Percentiles rank a stretch among this genome's conserved stretches.
These are phyloP conservation scores for Drosophila melanocephala DNA, from an alignment of 2,888 invertebrate genomes.

Conservation along the genomic window DNA sequence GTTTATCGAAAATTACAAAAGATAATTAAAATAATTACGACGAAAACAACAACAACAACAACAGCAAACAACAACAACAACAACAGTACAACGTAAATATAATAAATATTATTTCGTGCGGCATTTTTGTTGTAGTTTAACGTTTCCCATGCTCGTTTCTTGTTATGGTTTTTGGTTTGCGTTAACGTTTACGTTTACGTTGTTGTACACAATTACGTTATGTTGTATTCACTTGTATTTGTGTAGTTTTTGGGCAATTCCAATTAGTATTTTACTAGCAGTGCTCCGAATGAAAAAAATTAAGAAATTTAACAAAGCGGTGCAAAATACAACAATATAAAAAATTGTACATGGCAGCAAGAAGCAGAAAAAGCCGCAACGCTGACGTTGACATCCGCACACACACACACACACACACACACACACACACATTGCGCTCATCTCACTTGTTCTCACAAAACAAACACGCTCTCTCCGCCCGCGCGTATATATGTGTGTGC, in stretches of 20 bases:
- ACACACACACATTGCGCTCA: not conserved
- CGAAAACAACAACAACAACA: slow-evolving; percentile 14
- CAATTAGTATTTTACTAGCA: slow-evolving; percentile 60
- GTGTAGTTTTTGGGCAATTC: slow-evolving; percentile 53
- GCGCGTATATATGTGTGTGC: slow-evolving; percentile 9
- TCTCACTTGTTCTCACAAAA: slow-evolving; percentile 10
- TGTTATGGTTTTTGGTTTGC: slow-evolving; percentile 18
- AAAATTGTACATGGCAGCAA: slow-evolving; percentile 52
- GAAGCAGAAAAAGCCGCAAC: slow-evolving; percentile 80
- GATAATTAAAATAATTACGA: slow-evolving; percentile 43
- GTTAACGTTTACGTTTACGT: not conserved
- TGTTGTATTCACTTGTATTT: slow-evolving; percentile 29
- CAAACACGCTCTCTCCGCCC: slow-evolving; percentile 3
- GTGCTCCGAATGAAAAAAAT: slow-evolving; percentile 42
- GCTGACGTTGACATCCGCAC: slow-evolving; percentile 71
- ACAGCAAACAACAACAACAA: slow-evolving; percentile 20
- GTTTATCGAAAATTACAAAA: slow-evolving; percentile 42
- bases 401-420: slow-evolving; percentile 13
- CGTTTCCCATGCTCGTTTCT: slow-evolving; percentile 10
- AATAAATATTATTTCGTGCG: slow-evolving; percentile 12
- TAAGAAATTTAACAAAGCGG: slow-evolving; percentile 64
- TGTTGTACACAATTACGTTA: slow-evolving; percentile 6
- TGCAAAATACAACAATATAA: slow-evolving; percentile 65
- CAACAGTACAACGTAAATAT: slow-evolving; percentile 69
- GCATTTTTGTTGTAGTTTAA: slow-evolving; percentile 32